Base-by-base conservation (phyloP, 2,797 vertebrate species). In the Euthynnus affinis region DNA sequence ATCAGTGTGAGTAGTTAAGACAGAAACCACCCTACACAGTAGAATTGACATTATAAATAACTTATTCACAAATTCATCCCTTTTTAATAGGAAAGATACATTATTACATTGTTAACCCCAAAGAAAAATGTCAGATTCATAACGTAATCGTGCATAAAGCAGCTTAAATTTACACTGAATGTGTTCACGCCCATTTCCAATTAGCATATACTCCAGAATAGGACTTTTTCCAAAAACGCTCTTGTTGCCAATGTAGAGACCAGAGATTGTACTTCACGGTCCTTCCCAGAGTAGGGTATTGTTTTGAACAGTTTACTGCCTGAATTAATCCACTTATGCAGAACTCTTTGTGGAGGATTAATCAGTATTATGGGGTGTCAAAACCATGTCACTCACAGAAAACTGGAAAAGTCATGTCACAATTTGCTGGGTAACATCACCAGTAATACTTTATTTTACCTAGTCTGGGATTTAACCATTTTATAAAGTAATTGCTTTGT, bases 261-360 rank as follows among this genome's bases (percentile, higher is more conserved):
- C 51, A 68, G 59, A 74, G 46, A 40, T 74, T 82, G 72, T 61
- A 42, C 62, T 80, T 80, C 34, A 52, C 55, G 58, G n/a, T 51
- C 60, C 53, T 34, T 60, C 25, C 53, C 5, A 5, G 66, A 51
- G 46, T 20, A 46, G 20, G 49, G 29, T 81, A 42, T 79, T 86
- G 63, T 80, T 83, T 86, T 59, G 74, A 68, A n/a, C 32, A 67
- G 61, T 87, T 81, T 75, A 60, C 71, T 79, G 76, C 77, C 37
- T 80, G 78, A 76, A 80, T 82, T 75, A 82, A 87, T 85, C 71
- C 75, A 79, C 69, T 83, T 81, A 87, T 67, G 68, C n/a, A 75
- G 59, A 71, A 71, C 51, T 55, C 20, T 82, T 78, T 58, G 69
- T 34, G 57, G 32, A 71, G 78, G 76, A 83, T 86, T 88, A 81